Evolutionary conservation across 2,113 vertebrate genomes (phyloP).

Genomic region (Origma solitaria): DNA sequence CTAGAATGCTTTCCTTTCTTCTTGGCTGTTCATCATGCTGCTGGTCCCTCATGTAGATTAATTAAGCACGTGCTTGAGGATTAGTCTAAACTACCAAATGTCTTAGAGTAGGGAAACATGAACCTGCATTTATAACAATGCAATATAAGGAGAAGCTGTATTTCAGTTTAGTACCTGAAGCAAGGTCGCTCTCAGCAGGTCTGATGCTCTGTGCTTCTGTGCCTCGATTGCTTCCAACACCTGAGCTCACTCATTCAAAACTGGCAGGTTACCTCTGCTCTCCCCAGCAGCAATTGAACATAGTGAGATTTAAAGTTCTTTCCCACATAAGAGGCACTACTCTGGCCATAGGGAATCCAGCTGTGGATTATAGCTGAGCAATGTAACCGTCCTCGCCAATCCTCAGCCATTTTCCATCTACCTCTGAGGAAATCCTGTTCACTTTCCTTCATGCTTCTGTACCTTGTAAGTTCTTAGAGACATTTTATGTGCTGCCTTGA

Average conservation of each 20-base stretch:
- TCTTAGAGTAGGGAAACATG: not conserved
- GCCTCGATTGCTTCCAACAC: not conserved
- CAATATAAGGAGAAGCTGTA: not conserved
- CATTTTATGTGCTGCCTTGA: not conserved
- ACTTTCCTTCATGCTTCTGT: not conserved
- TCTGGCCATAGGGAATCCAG: not conserved
- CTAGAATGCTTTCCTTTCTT: not conserved
- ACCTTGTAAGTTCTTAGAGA: rapidly evolving
- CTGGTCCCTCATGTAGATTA: not conserved
- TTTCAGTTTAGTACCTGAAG: not conserved
- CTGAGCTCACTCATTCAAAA: not conserved
- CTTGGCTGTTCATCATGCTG: not conserved
- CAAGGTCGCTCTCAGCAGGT: not conserved
- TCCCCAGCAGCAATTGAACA: not conserved
- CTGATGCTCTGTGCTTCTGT: not conserved
- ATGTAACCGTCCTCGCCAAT: not conserved
- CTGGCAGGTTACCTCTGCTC: not conserved
- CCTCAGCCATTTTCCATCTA: not conserved
- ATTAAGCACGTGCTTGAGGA: not conserved
- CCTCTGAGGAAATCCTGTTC: not conserved
- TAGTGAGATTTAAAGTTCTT: not conserved
- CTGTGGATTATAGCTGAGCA: not conserved
- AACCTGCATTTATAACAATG: not conserved
- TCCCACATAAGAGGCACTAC: not conserved
- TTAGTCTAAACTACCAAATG: not conserved